Evolutionary conservation across 2,113 vertebrate species (phyloP).

Genomic region (Platycercus adscitus): DNA sequence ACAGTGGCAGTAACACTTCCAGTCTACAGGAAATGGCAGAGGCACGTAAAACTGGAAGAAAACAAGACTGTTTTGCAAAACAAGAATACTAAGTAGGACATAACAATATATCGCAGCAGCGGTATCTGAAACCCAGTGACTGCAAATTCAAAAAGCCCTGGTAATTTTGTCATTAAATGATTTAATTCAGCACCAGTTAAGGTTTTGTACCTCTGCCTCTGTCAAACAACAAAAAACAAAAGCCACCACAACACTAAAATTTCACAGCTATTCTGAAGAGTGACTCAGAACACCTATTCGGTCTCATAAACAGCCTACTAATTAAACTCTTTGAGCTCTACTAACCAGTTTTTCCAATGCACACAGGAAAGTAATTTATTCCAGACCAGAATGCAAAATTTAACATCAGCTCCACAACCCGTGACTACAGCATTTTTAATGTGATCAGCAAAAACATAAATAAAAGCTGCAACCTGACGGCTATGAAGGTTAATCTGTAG

Average conservation of each 20-base stretch:
- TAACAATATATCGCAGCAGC: neutral
- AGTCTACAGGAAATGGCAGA: neutral
- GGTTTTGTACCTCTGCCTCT: constrained; percentile 19
- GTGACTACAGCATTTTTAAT: constrained; percentile 75
- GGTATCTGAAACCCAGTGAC: constrained; percentile 3
- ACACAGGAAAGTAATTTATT: constrained; percentile 73
- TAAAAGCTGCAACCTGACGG: constrained; percentile 70
- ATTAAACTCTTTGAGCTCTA: constrained; percentile 77
- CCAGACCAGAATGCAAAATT: constrained; percentile 75
- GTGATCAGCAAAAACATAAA: constrained; percentile 72
- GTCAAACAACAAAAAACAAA: constrained; percentile 19
- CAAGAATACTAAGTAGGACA: neutral
- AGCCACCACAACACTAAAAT: constrained; percentile 53
- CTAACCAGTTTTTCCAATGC: constrained; percentile 77
- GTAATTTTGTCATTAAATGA: constrained; percentile 62
- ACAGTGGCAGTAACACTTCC: neutral
- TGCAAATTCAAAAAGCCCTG: constrained; percentile 9
- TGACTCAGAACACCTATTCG: constrained; percentile 68
- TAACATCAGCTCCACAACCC: constrained; percentile 73
- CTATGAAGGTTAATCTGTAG: constrained; percentile 68
- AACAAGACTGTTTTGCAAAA: neutral
- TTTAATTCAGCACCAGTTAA: constrained; percentile 42
- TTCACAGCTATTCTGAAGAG: constrained; percentile 60
- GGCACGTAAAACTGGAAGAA: neutral
- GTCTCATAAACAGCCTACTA: constrained; percentile 74